Conservation (phyloP, 2,113 vertebrate species). For the Caracal caracal region DNA sequence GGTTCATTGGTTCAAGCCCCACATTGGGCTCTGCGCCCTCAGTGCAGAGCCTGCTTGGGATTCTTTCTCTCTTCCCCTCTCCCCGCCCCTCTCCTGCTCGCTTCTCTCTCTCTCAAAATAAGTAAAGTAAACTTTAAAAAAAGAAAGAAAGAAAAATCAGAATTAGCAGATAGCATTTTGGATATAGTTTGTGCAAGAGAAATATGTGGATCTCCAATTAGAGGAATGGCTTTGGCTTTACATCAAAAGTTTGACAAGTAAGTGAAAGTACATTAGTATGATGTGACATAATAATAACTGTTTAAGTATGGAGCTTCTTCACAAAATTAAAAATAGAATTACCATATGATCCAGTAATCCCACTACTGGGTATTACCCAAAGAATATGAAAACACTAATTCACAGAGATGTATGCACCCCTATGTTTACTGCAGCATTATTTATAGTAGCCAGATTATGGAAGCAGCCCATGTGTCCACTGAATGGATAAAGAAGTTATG, state of each 20-base stretch:
- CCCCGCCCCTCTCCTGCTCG: too few relatives aligned
- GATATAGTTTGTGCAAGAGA: not conserved
- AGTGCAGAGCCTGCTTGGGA: too few relatives aligned
- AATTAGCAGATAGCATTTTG: not conserved
- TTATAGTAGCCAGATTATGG: not conserved
- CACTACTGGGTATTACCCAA: not conserved
- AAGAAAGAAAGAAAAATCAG: not conserved
- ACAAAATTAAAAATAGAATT: not conserved
- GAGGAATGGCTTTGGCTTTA: conserved; percentile 20
- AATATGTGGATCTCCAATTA: not conserved
- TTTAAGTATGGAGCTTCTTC: not conserved
- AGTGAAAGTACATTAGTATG: not conserved
- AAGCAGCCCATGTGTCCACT: not conserved
- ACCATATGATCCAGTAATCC: not conserved
- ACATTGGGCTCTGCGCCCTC: too few relatives aligned
- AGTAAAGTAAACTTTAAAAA: too few relatives aligned
- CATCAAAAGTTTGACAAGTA: not conserved
- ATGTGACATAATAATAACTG: conserved; percentile 35
- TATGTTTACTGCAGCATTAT: not conserved
- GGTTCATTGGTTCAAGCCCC: too few relatives aligned
- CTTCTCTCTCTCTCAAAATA: too few relatives aligned
- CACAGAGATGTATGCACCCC: not conserved
- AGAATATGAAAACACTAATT: not conserved
- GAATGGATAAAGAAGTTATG: not conserved
- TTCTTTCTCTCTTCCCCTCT: too few relatives aligned